Evolutionary conservation across 1,140 invertebrate species (phyloP), one percentile per base, ranked within the genome.

Genomic region (Drosophila persimilis): DNA sequence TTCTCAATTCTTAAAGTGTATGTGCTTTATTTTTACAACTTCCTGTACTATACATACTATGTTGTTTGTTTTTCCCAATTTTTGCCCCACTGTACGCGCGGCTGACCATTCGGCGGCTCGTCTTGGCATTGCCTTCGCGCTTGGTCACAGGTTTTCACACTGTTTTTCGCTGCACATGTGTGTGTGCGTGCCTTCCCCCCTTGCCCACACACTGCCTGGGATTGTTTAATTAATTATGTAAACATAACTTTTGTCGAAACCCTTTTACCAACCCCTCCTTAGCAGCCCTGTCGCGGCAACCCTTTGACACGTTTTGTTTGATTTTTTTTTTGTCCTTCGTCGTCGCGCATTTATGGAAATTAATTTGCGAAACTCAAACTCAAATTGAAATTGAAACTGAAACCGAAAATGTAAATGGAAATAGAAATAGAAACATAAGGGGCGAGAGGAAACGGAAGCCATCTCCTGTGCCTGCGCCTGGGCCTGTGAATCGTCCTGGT

Each of bases 221-320:
- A 64, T 69, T 90, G 78, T 90, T 90, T 90, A 90, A 90, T 90
- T 89, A 90, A 90, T 90, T 90, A 90, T 90, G 89, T 90, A 90
- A 90, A 90, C 88, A 88, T 90, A 84, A 81, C 77, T 84, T 86
- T 73, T 74, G 63, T 67, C 54, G 63, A 70, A 73, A 44, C 77
- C 71, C 73, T 80, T 81, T 73, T 31, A 13, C 0, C 35, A 75
- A 85, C 56, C 69, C 73, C 55, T 60, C 35, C 24, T 13, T 3
- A 24, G 0, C 24, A 24, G 24, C 24, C 24, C 24, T 15, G 4
- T 2, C 3, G 8, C 26, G 9, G 45, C n/a, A 31, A 44, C 15
- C 57, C 44, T 44, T 60, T 35, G 20, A 46, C 61, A 48, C 72
- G 73, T 61, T 47, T 39, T 39, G 11, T 39, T 39, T 13, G 48